Evolutionary conservation across 2,888 invertebrate species (phyloP).

Genomic region (Cephus runcator): DNA sequence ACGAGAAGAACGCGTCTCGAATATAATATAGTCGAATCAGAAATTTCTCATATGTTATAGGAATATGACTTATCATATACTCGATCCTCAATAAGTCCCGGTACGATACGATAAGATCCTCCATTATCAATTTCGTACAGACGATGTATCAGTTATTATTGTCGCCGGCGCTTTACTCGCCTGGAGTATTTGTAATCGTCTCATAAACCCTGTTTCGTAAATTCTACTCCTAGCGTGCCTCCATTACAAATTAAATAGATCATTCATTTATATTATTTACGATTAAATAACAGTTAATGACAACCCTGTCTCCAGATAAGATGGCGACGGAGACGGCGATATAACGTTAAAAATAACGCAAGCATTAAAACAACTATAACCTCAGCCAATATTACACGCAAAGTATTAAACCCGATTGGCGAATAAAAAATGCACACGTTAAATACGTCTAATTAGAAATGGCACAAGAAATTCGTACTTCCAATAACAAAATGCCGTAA

Average conservation of each 20-base stretch:
- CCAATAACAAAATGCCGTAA: background rate
- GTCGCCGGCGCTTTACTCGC: background rate
- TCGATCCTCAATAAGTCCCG: background rate
- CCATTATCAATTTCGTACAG: background rate
- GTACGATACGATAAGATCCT: background rate
- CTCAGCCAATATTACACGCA: background rate
- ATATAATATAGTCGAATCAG: background rate
- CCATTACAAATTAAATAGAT: conserved; percentile 26
- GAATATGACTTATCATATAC: background rate
- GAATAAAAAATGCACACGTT: background rate
- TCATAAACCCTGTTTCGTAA: background rate
- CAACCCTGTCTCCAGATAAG: conserved; percentile 19
- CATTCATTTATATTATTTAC: conserved; percentile 25
- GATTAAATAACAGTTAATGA: conserved; percentile 26
- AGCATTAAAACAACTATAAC: conserved; percentile 2
- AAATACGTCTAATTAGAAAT: background rate
- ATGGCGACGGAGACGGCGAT: conserved; percentile 14
- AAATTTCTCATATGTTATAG: background rate
- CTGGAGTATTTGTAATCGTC: background rate
- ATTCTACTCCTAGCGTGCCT: background rate
- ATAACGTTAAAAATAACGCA: conserved; percentile 19
- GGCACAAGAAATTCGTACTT: background rate
- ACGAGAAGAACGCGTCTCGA: background rate
- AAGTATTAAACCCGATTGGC: background rate
- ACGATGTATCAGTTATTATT: background rate